phyloP scores from a whole-genome alignment of 2,888 invertebrate species.

The Polymixis lichenea region DNA sequence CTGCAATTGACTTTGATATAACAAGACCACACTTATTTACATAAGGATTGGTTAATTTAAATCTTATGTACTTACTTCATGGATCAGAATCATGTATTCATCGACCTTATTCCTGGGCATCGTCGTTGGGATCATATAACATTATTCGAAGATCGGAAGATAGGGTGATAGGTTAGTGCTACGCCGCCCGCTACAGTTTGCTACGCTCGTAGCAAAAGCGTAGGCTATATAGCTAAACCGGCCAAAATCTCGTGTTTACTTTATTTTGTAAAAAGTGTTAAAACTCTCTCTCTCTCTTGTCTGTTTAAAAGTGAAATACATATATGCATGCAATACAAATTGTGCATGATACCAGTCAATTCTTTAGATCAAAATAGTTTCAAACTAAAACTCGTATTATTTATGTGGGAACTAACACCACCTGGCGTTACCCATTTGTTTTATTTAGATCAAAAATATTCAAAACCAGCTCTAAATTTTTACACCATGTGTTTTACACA shows the following conservation, averaged over 20 bases:
- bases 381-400: conserved; percentile 33
- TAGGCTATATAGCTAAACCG: conserved; percentile 10
- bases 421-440: conserved; percentile 6
- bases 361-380: conserved; percentile 31
- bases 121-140: conserved; percentile 3
- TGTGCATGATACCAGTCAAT: conserved; percentile 24
- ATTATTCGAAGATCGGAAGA: conserved; percentile 21
- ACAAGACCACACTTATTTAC: conserved; percentile 13
- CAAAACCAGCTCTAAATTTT: conserved; percentile 26
- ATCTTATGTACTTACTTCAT: conserved; percentile 4
- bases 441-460: conserved; percentile 36
- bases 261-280: not conserved
- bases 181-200: conserved; percentile 24
- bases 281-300: too few species aligned
- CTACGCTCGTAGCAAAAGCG: conserved; percentile 50
- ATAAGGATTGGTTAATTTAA: conserved; percentile 4
- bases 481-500: conserved; percentile 21
- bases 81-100: conserved; percentile 22
- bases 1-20: conserved; percentile 19
- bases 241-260: not conserved
- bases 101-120: conserved; percentile 38
- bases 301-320: conserved; percentile 8
- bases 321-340: conserved; percentile 26
- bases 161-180: conserved; percentile 30
- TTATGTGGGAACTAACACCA: conserved; percentile 35